Conservation (phyloP, 2,888 invertebrate genomes). For the Thecophora atra region DNA sequence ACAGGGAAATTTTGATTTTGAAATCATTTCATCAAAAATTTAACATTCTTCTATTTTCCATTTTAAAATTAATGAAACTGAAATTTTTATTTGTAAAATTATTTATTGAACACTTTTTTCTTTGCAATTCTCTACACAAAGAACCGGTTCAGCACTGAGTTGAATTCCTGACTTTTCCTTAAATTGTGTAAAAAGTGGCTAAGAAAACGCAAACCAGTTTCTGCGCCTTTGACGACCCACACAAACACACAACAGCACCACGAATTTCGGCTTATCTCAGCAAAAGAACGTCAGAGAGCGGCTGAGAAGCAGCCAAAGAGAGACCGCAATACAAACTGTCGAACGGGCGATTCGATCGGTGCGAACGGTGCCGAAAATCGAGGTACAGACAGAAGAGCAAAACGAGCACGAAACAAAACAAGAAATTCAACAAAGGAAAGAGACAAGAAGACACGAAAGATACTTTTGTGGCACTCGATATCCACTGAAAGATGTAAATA, state of each 20-base stretch:
- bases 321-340: not conserved
- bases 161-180: constrained; percentile 2
- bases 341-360: not conserved
- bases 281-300: not conserved
- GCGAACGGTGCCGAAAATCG: constrained; percentile 1
- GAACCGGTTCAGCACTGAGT: not conserved
- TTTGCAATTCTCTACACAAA: not conserved
- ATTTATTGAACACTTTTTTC: too few species aligned
- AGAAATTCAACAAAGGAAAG: too few species aligned
- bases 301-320: not conserved
- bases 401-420: not conserved
- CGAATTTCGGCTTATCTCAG: too few species aligned
- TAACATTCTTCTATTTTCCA: too few species aligned
- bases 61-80: too few species aligned
- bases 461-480: too few species aligned
- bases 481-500: too few species aligned
- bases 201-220: constrained; percentile 21
- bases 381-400: not conserved
- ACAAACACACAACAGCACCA: constrained; percentile 7
- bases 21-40: too few species aligned
- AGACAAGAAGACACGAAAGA: too few species aligned
- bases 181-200: not conserved
- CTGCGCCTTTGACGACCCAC: constrained; percentile 6
- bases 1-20: too few species aligned
- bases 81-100: too few species aligned